These are phyloP conservation scores for Rhimphoctona megacephalus DNA, from an alignment of 2,888 invertebrate species.

Conservation along the genomic window DNA sequence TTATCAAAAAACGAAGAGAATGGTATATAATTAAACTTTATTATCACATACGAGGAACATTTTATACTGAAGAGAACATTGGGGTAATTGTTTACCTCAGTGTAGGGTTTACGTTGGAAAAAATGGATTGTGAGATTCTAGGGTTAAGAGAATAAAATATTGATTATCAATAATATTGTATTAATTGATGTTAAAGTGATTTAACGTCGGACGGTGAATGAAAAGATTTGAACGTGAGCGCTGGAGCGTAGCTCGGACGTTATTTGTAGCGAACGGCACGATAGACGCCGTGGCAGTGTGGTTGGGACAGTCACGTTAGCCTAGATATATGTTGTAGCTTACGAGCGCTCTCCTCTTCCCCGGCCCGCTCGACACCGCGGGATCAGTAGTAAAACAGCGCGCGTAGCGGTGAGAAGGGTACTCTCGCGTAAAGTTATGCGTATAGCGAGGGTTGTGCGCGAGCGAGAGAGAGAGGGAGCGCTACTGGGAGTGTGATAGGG, in stretches of 20 bases:
- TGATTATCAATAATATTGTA: background rate
- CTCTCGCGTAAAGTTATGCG: slow-evolving; percentile 38
- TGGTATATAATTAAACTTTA: too few relatives aligned
- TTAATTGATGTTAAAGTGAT: background rate
- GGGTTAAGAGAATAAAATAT: background rate
- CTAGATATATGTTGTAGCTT: slow-evolving; percentile 18
- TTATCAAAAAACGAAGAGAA: too few relatives aligned
- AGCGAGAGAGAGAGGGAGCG: slow-evolving; percentile 6
- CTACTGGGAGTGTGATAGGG: background rate
- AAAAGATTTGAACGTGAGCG: background rate
- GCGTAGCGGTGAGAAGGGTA: slow-evolving; percentile 37
- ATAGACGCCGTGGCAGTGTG: slow-evolving; percentile 20
- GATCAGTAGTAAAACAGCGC: slow-evolving; percentile 69
- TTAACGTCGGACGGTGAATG: background rate
- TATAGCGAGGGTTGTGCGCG: slow-evolving; percentile 2
- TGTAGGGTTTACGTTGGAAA: too few relatives aligned
- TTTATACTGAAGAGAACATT: too few relatives aligned
- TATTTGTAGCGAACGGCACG: slow-evolving; percentile 2
- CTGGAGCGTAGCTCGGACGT: slow-evolving; percentile 3
- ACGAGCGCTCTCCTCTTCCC: background rate
- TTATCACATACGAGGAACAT: too few relatives aligned
- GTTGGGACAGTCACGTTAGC: slow-evolving; percentile 23
- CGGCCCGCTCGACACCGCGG: slow-evolving; percentile 1
- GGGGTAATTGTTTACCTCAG: too few relatives aligned
- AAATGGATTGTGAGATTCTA: background rate